These are phyloP conservation scores for Psylliodes chrysocephalus DNA, from an alignment of 2,888 invertebrate species.

Conservation along the genomic window DNA sequence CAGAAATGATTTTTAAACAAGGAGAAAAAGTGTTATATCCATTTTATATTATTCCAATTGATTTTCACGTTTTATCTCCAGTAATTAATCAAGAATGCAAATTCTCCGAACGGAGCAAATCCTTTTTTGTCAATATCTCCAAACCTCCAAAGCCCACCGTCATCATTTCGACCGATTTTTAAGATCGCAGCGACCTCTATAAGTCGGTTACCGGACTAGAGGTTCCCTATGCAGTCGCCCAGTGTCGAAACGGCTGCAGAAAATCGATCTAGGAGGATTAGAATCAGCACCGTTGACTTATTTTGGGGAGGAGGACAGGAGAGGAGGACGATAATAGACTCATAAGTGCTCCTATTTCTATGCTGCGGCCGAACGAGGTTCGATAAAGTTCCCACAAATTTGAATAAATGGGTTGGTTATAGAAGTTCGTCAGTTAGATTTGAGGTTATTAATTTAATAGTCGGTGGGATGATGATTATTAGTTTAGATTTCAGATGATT, in stretches of 20 bases:
- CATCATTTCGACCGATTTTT: not conserved
- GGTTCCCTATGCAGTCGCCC: constrained; percentile 2
- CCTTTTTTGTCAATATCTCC: not conserved
- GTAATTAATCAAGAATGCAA: not conserved
- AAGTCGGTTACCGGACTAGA: not conserved
- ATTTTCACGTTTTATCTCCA: no score
- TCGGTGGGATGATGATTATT: no score
- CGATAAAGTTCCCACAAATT: not conserved
- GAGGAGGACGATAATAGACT: constrained; percentile 11
- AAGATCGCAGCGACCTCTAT: not conserved
- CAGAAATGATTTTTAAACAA: no score
- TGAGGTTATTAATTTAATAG: not conserved
- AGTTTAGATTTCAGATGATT: no score
- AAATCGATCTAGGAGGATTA: constrained; percentile 4
- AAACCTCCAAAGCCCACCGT: not conserved
- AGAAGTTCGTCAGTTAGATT: constrained; percentile 1
- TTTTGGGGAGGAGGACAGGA: no score
- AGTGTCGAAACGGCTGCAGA: constrained; percentile 1
- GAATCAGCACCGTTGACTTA: constrained; percentile 2
- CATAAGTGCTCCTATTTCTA: constrained; percentile 17
- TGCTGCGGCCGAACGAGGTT: constrained; percentile 11
- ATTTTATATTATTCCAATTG: no score
- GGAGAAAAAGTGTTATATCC: no score
- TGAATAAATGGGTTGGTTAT: constrained; percentile 2
- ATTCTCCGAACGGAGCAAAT: no score